Percentiles rank a stretch among this genome's conserved stretches.
These are phyloP conservation scores for Toxonevra muliebris DNA, from an alignment of 2,888 invertebrate genomes.

Conservation along the genomic window DNA sequence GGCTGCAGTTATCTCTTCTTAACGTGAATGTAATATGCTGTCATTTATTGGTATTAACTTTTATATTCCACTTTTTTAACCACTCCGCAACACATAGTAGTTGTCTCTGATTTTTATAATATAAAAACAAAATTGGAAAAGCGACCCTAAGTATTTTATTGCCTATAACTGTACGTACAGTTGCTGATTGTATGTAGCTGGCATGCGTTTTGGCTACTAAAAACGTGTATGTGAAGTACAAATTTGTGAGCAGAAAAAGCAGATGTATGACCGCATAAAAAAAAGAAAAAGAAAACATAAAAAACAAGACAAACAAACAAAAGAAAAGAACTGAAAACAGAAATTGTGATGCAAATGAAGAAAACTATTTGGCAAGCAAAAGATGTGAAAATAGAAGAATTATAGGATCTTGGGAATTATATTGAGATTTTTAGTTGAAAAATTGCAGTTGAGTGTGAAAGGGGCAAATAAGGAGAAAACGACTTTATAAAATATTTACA, in stretches of 20 bases:
- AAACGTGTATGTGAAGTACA: not conserved
- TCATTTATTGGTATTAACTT: no score
- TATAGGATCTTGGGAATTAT: constrained; percentile 11
- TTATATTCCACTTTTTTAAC: no score
- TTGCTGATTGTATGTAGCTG: no score
- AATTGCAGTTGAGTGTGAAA: constrained; percentile 33
- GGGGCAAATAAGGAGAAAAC: constrained; percentile 15
- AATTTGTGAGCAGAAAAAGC: not conserved
- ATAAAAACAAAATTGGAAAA: no score
- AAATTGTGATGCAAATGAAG: not conserved
- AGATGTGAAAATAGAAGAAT: not conserved
- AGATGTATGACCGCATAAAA: not conserved
- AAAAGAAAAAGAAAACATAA: constrained; percentile 15
- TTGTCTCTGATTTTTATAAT: no score
- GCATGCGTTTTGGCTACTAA: no score
- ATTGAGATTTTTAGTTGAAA: constrained; percentile 29
- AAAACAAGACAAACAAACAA: constrained; percentile 12
- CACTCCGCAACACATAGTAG: no score
- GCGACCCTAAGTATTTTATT: no score
- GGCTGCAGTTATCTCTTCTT: no score
- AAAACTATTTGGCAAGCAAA: constrained; percentile 14
- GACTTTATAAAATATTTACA: not conserved
- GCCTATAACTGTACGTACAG: no score
- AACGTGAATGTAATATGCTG: no score
- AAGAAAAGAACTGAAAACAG: not conserved